Evolutionary conservation across 2,113 vertebrate genomes (phyloP).

Genomic region (Myanophis thanlyinensis): DNA sequence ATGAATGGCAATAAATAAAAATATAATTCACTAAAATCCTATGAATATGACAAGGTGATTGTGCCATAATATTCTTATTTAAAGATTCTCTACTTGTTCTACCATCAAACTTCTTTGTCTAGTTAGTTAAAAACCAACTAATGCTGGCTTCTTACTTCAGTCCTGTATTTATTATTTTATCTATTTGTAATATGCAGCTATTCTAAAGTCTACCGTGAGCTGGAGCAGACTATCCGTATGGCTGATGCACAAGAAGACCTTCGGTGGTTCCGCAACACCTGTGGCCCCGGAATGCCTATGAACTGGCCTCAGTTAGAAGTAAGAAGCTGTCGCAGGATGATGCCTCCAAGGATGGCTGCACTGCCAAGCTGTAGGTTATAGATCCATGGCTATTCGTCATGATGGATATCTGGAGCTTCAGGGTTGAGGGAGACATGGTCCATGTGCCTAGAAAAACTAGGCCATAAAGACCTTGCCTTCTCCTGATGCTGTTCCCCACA

Average conservation of each 20-base stretch:
- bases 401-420: neutral
- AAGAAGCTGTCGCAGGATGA: conserved; percentile 21
- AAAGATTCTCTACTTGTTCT: neutral
- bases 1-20: neutral
- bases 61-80: neutral
- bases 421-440: neutral
- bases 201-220: conserved; percentile 87
- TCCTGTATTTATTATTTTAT: neutral
- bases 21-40: neutral
- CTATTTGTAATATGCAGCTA: conserved; percentile 75
- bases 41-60: neutral
- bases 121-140: neutral
- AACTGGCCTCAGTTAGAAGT: conserved; percentile 99
- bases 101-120: neutral
- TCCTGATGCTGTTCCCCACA: neutral
- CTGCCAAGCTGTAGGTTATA: neutral
- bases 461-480: neutral
- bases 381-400: neutral
- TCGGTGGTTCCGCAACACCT: conserved; percentile 96
- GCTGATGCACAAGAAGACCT: conserved; percentile 95
- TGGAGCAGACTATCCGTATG: conserved; percentile 88
- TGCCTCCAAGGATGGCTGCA: fast-evolving
- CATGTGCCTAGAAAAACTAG: neutral
- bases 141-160: neutral
- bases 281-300: conserved; percentile 94